Conservation (phyloP, 2,888 invertebrate species). For the Drosophila yooni region DNA sequence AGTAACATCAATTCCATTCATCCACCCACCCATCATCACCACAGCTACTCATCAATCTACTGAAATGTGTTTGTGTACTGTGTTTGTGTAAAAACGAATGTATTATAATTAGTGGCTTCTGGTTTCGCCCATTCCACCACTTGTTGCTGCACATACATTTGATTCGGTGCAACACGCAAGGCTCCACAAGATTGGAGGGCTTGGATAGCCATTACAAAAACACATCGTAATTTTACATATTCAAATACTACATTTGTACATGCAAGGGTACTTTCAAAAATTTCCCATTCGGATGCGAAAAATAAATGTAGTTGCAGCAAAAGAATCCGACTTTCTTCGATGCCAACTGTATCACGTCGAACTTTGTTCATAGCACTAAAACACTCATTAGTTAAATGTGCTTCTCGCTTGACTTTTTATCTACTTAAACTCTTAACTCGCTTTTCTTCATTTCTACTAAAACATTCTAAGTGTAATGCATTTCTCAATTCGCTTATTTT, state of each 20-base stretch:
- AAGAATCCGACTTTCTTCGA: background rate
- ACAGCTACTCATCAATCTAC: background rate
- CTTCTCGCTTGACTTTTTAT: background rate
- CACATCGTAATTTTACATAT: background rate
- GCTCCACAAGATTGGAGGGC: conserved; percentile 12
- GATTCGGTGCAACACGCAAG: conserved; percentile 36
- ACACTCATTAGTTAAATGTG: too few species aligned
- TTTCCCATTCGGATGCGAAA: background rate
- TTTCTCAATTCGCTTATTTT: background rate
- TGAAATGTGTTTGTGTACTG: background rate
- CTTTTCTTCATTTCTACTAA: background rate
- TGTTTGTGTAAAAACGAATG: background rate
- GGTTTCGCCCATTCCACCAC: conserved; percentile 9
- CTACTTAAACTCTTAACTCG: too few species aligned
- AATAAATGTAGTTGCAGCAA: background rate
- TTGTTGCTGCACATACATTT: conserved; percentile 3
- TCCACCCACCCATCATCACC: conserved; percentile 19
- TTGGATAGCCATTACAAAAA: background rate
- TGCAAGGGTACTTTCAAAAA: background rate
- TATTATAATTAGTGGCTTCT: conserved; percentile 7
- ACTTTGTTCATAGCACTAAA: background rate
- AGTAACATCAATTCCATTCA: background rate
- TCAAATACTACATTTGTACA: background rate
- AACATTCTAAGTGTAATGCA: background rate
- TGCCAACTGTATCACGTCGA: background rate